Conservation (phyloP, 2,797 vertebrate genomes). For the Vespertilio murinus region DNA sequence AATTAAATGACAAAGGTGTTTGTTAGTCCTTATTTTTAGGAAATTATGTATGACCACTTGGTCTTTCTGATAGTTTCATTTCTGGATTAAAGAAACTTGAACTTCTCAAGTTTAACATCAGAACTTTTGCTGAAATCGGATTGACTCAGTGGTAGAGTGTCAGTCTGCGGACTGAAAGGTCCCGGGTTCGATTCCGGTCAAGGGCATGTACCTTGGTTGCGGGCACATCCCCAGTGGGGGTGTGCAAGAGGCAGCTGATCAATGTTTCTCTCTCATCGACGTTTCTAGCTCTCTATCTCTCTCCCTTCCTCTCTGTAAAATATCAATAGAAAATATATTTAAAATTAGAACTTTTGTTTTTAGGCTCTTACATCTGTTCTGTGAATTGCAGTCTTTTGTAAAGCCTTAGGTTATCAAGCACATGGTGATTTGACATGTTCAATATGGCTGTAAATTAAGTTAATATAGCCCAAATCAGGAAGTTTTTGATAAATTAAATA, state of each 20-base stretch:
- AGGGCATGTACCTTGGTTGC: too few species aligned
- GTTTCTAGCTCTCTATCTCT: too few species aligned
- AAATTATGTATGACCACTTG: constrained; percentile 3
- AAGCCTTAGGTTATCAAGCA: background rate
- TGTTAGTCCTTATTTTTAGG: background rate
- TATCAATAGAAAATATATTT: too few species aligned
- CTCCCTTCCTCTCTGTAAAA: too few species aligned
- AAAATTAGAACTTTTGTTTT: background rate
- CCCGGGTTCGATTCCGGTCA: too few species aligned
- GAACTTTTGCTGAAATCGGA: too few species aligned
- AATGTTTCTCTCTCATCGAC: too few species aligned
- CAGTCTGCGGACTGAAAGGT: too few species aligned
- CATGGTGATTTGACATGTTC: background rate
- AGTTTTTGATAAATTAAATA: constrained; percentile 22
- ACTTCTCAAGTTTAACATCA: background rate
- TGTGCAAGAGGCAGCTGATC: too few species aligned
- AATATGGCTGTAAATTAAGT: background rate
- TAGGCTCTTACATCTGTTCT: background rate
- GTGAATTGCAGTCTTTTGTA: background rate
- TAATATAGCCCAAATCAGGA: constrained; percentile 25
- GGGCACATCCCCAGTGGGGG: too few species aligned
- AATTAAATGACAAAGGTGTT: background rate
- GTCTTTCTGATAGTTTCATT: background rate
- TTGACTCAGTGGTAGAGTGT: too few species aligned
- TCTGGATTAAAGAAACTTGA: constrained; percentile 24